These are phyloP conservation scores for Lymantria monacha DNA, from an alignment of 2,888 invertebrate genomes.

Conservation along the genomic window DNA sequence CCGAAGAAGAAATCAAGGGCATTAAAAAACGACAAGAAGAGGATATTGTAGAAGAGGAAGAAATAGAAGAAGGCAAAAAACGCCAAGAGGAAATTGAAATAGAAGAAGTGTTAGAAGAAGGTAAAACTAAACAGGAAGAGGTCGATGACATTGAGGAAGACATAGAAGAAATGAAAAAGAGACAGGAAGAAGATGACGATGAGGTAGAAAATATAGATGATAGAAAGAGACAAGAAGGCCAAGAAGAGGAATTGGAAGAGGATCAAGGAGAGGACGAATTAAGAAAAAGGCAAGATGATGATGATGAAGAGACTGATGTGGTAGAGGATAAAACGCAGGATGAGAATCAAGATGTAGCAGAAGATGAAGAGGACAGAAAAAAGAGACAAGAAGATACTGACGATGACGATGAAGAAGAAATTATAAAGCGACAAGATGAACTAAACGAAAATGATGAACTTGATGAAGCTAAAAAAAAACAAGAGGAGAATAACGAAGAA, in stretches of 20 bases:
- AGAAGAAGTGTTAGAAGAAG: slow-evolving; percentile 22
- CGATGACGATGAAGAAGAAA: not conserved
- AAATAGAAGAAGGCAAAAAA: slow-evolving; percentile 2
- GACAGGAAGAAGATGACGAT: slow-evolving; percentile 3
- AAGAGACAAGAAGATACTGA: slow-evolving; percentile 13
- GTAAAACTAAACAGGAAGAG: slow-evolving; percentile 7
- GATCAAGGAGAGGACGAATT: slow-evolving; percentile 18
- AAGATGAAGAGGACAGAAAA: slow-evolving; percentile 1
- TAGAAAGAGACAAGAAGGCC: slow-evolving; percentile 4
- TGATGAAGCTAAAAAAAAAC: slow-evolving; percentile 1
- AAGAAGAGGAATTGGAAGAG: slow-evolving; percentile 8
- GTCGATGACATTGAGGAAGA: slow-evolving; percentile 9
- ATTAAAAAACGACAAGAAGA: slow-evolving; percentile 4
- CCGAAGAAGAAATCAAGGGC: not conserved
- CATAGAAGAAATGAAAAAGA: not conserved
- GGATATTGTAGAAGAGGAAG: slow-evolving; percentile 4
- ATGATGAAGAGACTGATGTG: not conserved
- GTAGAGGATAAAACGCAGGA: not conserved
- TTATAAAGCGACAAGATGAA: not conserved
- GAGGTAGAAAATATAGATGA: not conserved
- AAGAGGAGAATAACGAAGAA: slow-evolving; percentile 3
- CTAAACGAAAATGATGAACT: slow-evolving; percentile 7
- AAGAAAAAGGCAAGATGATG: slow-evolving; percentile 1
- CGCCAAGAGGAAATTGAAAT: slow-evolving; percentile 2
- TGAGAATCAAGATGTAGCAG: not conserved